Conservation (phyloP, 2,888 invertebrate genomes). For the Drosophila basisetae region DNA sequence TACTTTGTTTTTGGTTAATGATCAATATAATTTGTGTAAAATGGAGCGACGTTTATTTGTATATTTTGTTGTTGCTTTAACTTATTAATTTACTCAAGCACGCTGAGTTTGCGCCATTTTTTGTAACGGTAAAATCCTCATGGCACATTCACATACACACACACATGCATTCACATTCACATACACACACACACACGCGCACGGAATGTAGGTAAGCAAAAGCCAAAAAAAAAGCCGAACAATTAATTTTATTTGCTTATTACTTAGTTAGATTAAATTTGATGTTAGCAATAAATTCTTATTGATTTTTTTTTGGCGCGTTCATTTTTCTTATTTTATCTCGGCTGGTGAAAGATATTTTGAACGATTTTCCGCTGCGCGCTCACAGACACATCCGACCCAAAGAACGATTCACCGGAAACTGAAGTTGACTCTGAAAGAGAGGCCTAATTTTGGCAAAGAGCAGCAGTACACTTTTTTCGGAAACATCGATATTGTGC, state of each 20-base stretch:
- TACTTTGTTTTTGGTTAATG: slow-evolving; percentile 42
- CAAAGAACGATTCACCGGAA: slow-evolving; percentile 47
- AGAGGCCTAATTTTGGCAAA: slow-evolving; percentile 16
- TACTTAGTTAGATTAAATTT: slow-evolving; percentile 7
- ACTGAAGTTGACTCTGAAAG: slow-evolving; percentile 27
- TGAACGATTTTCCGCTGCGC: not conserved
- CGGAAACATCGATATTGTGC: slow-evolving; percentile 14
- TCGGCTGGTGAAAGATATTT: slow-evolving; percentile 10
- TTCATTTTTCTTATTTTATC: slow-evolving; percentile 28
- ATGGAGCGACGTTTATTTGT: slow-evolving; percentile 18
- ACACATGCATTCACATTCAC: slow-evolving; percentile 16
- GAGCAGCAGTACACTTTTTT: slow-evolving; percentile 14
- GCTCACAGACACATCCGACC: slow-evolving; percentile 22
- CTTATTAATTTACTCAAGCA: slow-evolving; percentile 32
- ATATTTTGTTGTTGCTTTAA: slow-evolving; percentile 26
- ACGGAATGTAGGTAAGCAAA: slow-evolving; percentile 4
- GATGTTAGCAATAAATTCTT: slow-evolving; percentile 9
- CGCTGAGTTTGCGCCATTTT: slow-evolving; percentile 33
- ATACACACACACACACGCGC: slow-evolving; percentile 16
- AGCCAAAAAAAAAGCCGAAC: slow-evolving; percentile 1
- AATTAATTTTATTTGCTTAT: not conserved
- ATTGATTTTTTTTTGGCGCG: slow-evolving; percentile 43
- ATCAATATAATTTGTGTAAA: slow-evolving; percentile 41
- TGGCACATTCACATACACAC: slow-evolving; percentile 18
- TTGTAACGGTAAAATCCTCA: slow-evolving; percentile 58